These are phyloP conservation scores for Tenthredo amoena DNA, from an alignment of 2,888 invertebrate genomes.

Conservation along the genomic window DNA sequence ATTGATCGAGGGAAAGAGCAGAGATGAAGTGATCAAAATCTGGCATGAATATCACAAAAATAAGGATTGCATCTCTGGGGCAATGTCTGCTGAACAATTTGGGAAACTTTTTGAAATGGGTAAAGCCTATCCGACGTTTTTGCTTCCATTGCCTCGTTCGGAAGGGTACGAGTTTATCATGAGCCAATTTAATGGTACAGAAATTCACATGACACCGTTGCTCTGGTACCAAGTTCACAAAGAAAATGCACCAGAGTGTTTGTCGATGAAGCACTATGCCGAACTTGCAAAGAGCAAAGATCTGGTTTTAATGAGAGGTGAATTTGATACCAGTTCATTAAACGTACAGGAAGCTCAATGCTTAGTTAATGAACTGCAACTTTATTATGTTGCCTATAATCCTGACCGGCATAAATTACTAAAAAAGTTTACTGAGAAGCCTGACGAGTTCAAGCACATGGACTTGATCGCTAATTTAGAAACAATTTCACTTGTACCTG, in stretches of 20 bases:
- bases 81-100: conserved; percentile 83
- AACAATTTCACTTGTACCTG: conserved; percentile 78
- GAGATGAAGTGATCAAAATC: conserved; percentile 86
- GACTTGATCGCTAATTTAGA: conserved; percentile 89
- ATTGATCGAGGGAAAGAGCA: conserved; percentile 85
- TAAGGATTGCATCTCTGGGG: conserved; percentile 88
- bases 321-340: conserved; percentile 89
- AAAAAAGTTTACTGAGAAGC: conserved; percentile 84
- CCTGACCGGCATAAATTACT: conserved; percentile 83
- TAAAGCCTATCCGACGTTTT: conserved; percentile 84
- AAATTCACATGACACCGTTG: conserved; percentile 91
- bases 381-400: conserved; percentile 88
- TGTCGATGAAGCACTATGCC: conserved; percentile 89
- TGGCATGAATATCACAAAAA: conserved; percentile 91
- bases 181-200: conserved; percentile 86
- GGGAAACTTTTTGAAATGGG: conserved; percentile 81
- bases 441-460: conserved; percentile 90
- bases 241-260: conserved; percentile 93
- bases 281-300: conserved; percentile 86
- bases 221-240: conserved; percentile 92
- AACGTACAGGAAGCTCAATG: conserved; percentile 91
- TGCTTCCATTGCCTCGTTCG: conserved; percentile 89
- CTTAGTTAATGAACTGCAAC: conserved; percentile 90
- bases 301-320: conserved; percentile 91
- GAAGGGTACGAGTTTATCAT: conserved; percentile 94